Evolutionary conservation across 2,113 vertebrate species (phyloP), one percentile per base, ranked within the genome.

Genomic region (Cephalopterus ornatus): DNA sequence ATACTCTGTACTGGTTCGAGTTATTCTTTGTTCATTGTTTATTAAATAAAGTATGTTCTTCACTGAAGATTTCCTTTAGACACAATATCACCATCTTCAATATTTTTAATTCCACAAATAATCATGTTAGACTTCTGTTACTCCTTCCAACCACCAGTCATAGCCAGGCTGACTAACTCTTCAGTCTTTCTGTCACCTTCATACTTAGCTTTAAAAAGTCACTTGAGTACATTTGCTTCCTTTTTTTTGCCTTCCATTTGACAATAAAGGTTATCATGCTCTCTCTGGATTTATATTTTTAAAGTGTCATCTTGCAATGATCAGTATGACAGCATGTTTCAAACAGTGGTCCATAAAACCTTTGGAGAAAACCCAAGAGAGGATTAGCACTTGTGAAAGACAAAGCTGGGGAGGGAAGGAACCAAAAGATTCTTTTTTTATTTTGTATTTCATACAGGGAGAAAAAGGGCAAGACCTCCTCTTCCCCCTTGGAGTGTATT

Each of bases 231-330:
- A 58, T 58, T 89, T 75, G 16, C 77, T 8, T 9, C 61, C 30
- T 93, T 94, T 97, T 80, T 94, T 97, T 80, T 94, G 26, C 65
- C 79, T 94, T 87, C 52, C n/a, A 30, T 89, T 95, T 96, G 87
- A 97, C 87, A 88, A 75, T 47, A 53, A 95, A 96, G 82, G 85
- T 88, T 93, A 88, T 92, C 74, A 85, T 2, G 6, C 16, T 85
- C 53, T 73, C 75, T 41, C 59, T 42, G 30, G 70, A 93, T 96
- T 95, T 86, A 33, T 93, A 79, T 88, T 81, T 88, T 92, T 55
- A 22, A 85, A 65, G 44, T 95, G 88, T 95, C 88, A 92, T 92
- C 67, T 88, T 81, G 41, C 79, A 90, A 22, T 32, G 66, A 96
- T 96, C 44, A 74, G 58, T 95, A 58, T 90, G 88, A 96, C 50